Evolutionary conservation across 2,113 vertebrate species (phyloP).

Genomic region (Leucoraja erinaceus): DNA sequence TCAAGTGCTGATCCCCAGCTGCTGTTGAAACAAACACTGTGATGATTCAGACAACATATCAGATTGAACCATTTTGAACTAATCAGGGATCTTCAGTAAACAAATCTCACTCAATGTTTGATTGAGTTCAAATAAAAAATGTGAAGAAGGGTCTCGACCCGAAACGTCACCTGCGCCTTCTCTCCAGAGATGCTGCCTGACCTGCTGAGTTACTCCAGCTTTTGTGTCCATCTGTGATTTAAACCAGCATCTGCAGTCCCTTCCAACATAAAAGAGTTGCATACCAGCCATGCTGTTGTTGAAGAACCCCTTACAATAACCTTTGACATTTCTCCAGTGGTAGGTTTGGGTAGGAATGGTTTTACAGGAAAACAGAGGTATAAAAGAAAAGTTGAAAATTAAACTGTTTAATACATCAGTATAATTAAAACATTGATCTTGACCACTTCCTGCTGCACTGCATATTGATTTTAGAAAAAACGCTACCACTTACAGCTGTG

Average conservation of each 20-base stretch:
- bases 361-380: neutral
- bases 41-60: neutral
- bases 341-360: neutral
- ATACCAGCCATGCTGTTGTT: neutral
- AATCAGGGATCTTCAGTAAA: neutral
- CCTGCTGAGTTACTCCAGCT: too few species aligned
- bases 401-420: too few species aligned
- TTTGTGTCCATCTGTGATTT: too few species aligned
- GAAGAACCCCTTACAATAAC: neutral
- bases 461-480: too few species aligned
- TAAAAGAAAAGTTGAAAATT: neutral
- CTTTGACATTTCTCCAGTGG: neutral
- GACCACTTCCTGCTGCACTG: too few species aligned
- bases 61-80: neutral
- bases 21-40: neutral
- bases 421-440: too few species aligned
- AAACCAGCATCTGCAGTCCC: too few species aligned
- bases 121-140: neutral
- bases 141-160: too few species aligned
- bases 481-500: too few species aligned
- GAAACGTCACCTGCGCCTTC: too few species aligned
- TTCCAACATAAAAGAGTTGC: neutral
- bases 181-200: too few species aligned
- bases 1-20: neutral
- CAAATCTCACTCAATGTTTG: neutral